phyloP scores from a whole-genome alignment of 2,113 vertebrate species.

The Gavialis gangeticus region DNA sequence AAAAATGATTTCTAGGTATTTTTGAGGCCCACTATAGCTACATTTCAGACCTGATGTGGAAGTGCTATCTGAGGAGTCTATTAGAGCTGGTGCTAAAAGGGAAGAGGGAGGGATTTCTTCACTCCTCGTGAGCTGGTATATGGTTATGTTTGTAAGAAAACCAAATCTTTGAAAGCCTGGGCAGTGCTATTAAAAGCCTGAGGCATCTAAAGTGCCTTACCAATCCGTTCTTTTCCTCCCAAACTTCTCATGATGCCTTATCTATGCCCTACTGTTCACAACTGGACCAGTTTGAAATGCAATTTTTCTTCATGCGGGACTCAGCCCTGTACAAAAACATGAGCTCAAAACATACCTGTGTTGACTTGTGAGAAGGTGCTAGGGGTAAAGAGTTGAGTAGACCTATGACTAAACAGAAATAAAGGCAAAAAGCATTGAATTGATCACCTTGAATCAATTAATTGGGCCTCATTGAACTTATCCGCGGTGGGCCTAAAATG shows the following conservation, averaged over 20 bases:
- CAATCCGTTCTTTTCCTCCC: not conserved
- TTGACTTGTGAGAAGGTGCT: not conserved
- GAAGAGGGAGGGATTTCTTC: not conserved
- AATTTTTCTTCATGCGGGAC: not conserved
- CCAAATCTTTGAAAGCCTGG: not conserved
- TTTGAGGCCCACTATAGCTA: too few species aligned
- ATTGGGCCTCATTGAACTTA: not conserved
- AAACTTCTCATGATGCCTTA: not conserved
- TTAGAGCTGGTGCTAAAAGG: not conserved
- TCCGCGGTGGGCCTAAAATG: not conserved
- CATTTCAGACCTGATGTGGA: too few species aligned
- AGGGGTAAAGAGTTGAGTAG: not conserved
- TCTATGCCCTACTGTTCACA: not conserved
- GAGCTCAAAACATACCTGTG: too few species aligned
- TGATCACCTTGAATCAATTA: not conserved
- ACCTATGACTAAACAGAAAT: not conserved
- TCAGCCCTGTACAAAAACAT: not conserved
- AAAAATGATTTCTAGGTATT: too few species aligned
- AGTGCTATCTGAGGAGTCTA: not conserved
- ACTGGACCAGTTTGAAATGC: not conserved
- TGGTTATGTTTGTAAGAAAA: not conserved
- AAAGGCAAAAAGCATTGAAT: not conserved
- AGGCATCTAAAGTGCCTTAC: not conserved
- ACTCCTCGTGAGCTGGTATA: not conserved
- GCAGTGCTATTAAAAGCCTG: not conserved